Evolutionary conservation across 2,888 invertebrate species (phyloP), one percentile per base, ranked within the genome.

Genomic region (Thereva nobilitata): DNA sequence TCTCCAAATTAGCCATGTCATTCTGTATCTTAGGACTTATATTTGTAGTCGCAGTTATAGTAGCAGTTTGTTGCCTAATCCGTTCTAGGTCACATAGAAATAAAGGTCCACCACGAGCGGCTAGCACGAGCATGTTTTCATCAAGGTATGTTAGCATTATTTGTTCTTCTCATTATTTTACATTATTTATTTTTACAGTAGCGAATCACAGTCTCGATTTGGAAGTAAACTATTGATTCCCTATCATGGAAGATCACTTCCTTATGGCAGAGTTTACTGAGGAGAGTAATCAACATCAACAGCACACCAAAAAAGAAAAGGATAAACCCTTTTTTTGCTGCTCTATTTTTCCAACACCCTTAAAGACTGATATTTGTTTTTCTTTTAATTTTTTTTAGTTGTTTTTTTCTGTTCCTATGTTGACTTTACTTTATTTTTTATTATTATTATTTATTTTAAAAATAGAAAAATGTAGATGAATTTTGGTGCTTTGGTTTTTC

Each of bases 1-100:
- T 90, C 10, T 89, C 90, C 5, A 89, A 89, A 82, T 85, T 91
- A 85, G 90, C 91, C 8, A 82, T 90, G 57, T 87, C 90, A 0
- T 90, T 91, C 75, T 89, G 89, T 74, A 82, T 89, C 0, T 79
- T 91, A 73, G 89, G 91, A 4, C 79, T 89, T 5, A 87, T 91
- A 70, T 89, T 91, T 77, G 80, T 91, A 0, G 83, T 86, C 65
- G 91, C 90, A 5, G 86, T 90, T 6, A 84, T 89, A 3, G 86
- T 90, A 8, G 87, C 89, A 3, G 86, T 89, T 67, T 85, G 86
- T 44, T 88, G 89, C 3, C 77, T 90, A 59, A 82, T 89, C 73
- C 82, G 86, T 75, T 86, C 87, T 7, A 83, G 87, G 75, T 81
- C 76, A 4, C 74, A 75, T 5, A 71, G 74, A 42, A 74, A 72